phyloP scores from a whole-genome alignment of 2,888 invertebrate genomes.

The Branchellion lobata region DNA sequence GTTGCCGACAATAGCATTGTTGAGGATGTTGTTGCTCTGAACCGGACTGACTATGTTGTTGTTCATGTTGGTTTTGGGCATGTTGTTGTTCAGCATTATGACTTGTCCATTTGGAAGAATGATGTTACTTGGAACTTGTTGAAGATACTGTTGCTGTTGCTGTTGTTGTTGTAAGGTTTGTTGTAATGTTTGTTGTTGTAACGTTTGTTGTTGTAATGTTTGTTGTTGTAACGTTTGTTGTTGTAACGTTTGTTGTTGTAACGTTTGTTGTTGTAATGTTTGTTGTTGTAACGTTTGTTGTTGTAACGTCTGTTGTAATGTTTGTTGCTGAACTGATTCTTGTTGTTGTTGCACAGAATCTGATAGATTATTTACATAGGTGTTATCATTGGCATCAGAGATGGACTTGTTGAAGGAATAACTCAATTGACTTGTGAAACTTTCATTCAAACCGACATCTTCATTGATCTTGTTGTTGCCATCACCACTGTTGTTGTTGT shows the following conservation, averaged over 20 bases:
- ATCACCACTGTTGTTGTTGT: not conserved
- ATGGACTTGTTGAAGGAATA: not conserved
- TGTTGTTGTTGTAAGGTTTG: not conserved
- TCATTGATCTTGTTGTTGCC: not conserved
- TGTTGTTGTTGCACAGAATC: conserved; percentile 11
- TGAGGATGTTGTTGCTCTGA: not conserved
- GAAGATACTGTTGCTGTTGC: conserved; percentile 22
- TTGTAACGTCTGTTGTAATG: too few species aligned
- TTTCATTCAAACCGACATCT: not conserved
- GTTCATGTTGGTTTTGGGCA: conserved; percentile 22
- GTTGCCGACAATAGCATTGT: not conserved
- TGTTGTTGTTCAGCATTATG: conserved; percentile 47
- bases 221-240: not conserved
- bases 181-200: conserved; percentile 5
- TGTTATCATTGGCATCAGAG: too few species aligned
- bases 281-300: not conserved
- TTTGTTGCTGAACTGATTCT: not conserved
- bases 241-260: not conserved
- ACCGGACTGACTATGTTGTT: not conserved
- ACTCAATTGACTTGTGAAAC: not conserved
- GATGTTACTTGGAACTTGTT: conserved; percentile 47
- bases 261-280: not conserved
- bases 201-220: not conserved
- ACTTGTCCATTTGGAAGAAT: conserved; percentile 52
- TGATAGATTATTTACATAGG: not conserved